Conservation (phyloP, 2,888 invertebrate genomes). For the Pseudococcus longispinus region DNA sequence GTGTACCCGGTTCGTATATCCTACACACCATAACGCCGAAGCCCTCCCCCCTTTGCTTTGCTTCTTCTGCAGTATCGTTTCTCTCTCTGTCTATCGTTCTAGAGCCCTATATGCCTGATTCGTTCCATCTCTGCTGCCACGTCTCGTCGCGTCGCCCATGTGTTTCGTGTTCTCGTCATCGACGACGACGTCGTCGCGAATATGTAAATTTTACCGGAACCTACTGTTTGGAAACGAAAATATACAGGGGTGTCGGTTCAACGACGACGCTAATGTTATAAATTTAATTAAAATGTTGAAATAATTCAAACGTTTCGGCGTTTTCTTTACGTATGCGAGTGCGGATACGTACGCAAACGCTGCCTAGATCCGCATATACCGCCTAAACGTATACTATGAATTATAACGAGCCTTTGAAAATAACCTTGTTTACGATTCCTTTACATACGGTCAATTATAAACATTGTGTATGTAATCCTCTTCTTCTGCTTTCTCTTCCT, state of each 20-base stretch:
- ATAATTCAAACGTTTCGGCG: slow-evolving; percentile 37
- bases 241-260: slow-evolving; percentile 15
- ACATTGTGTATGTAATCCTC: background rate
- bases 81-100: background rate
- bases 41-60: too few relatives aligned
- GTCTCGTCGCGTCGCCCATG: too few relatives aligned
- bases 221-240: slow-evolving; percentile 26
- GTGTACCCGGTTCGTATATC: background rate
- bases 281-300: slow-evolving; percentile 46
- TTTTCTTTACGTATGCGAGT: background rate
- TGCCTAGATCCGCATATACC: background rate
- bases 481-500: background rate
- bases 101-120: background rate
- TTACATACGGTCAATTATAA: slow-evolving; percentile 39
- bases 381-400: slow-evolving; percentile 17
- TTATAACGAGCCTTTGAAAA: slow-evolving; percentile 40
- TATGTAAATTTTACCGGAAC: slow-evolving; percentile 32
- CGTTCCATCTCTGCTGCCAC: background rate
- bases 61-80: too few relatives aligned
- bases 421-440: slow-evolving; percentile 36
- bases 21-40: background rate
- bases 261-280: slow-evolving; percentile 39
- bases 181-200: slow-evolving; percentile 20
- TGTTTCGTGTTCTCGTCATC: background rate
- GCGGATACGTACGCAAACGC: background rate